Evolutionary conservation across 2,797 vertebrate genomes (phyloP).

Genomic region (Alouatta caraya): DNA sequence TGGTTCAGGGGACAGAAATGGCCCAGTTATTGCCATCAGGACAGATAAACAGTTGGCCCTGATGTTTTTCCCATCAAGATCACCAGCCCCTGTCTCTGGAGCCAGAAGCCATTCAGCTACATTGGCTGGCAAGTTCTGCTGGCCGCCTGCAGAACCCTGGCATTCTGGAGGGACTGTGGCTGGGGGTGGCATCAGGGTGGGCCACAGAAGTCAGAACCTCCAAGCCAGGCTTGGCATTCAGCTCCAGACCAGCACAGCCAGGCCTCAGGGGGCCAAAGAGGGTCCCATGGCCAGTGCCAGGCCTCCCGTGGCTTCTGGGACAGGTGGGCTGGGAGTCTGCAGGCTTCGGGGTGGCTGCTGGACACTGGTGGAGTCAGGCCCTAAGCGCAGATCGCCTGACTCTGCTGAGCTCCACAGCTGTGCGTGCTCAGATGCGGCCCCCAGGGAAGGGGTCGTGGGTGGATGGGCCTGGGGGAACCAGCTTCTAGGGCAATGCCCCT

Average conservation of each 20-base stretch:
- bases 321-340: neutral
- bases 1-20: neutral
- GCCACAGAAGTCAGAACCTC: neutral
- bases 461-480: neutral
- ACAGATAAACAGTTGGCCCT: neutral
- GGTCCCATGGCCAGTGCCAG: neutral
- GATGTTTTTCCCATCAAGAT: neutral
- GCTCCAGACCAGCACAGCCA: neutral
- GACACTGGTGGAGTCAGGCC: neutral
- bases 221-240: neutral
- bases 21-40: neutral
- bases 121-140: neutral
- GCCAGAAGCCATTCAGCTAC: neutral
- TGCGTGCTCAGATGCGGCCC: fast-evolving
- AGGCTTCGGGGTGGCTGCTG: neutral
- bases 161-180: neutral
- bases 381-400: neutral
- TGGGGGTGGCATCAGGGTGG: neutral
- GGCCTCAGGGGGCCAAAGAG: neutral
- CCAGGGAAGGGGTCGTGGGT: neutral
- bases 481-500: neutral
- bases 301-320: neutral
- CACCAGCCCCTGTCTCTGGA: neutral
- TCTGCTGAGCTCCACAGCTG: neutral
- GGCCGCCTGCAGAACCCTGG: neutral